Evolutionary conservation across 2,888 invertebrate species (phyloP).

Genomic region (Neria commutata): DNA sequence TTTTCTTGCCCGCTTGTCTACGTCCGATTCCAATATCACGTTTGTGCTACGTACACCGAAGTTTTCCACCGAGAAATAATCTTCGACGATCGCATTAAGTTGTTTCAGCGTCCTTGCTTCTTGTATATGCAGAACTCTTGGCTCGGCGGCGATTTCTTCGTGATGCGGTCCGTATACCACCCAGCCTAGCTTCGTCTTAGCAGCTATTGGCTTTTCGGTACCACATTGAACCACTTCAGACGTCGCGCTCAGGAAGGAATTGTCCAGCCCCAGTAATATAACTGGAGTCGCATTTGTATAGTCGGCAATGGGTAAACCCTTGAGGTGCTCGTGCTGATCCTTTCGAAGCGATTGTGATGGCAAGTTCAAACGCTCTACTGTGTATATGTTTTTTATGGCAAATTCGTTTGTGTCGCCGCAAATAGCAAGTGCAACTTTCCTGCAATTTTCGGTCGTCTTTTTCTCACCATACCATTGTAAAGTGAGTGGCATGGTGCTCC

Average conservation of each 20-base stretch:
- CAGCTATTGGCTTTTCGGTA: neutral
- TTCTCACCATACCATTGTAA: constrained; percentile 21
- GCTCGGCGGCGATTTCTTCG: neutral
- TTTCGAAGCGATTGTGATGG: neutral
- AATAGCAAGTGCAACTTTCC: neutral
- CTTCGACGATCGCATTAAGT: constrained; percentile 15
- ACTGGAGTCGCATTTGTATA: too few species aligned
- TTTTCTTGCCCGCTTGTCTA: constrained; percentile 7
- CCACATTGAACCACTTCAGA: neutral
- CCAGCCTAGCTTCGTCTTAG: neutral
- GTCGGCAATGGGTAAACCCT: neutral
- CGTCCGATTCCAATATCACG: constrained; percentile 13
- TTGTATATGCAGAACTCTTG: too few species aligned
- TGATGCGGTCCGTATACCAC: neutral
- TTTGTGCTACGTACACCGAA: constrained; percentile 5
- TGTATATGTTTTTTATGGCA: neutral
- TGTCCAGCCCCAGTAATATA: neutral
- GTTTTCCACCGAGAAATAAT: constrained; percentile 20
- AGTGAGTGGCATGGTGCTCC: neutral
- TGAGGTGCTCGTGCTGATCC: neutral
- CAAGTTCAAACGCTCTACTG: neutral
- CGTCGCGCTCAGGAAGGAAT: neutral
- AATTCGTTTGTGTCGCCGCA: neutral
- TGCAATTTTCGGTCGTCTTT: constrained; percentile 13
- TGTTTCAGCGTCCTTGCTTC: neutral